Base-by-base conservation (phyloP, 2,113 vertebrate species). In the Callaeas wilsoni region DNA sequence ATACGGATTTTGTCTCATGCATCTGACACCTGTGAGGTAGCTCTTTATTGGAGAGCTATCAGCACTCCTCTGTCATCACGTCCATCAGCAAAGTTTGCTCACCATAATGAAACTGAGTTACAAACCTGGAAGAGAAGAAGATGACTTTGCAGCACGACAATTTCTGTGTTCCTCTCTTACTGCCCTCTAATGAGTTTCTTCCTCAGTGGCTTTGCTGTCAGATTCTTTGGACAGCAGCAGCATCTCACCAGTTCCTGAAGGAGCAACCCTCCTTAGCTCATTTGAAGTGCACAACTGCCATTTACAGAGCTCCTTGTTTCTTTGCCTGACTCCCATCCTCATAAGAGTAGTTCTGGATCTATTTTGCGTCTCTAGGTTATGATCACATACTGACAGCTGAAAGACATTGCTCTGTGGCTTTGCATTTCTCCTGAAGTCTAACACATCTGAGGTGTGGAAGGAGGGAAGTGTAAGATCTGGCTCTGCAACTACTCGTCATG, bases 371-470 rank as follows among this genome's bases (percentile, higher is more conserved):
- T 18, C 20, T 42, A 27, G 35, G 35, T 81, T 83, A 75, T 30
- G 35, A 78, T 65, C 68, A 56, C 22, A 81, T 63, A 39, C 27
- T 81, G 71, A 90, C 64, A 92, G 75, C 63, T 92, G 79, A 87
- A 91, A 67, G 60, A 60, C 4, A 2, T 67, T 59, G 33, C 55
- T 92, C 92, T 89, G 68, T 71, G 79, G 71, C 37, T 94, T 88
- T 92, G 26, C 35, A 35, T 80, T 85, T 68, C 46, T 85, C 71
- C 85, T 81, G 60, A 74, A 94, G 75, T 93, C 95, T 96, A 79
- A 78, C 88, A 93, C 68, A 84, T 94, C 52, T 90, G 73, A 94
- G 44, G 33, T 75, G 35, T 49, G n/a, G 73, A 92, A 84, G 59
- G 44, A 93, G 52, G 14, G 41, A 93, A 71, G 52, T 46, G 18